phyloP scores from a whole-genome alignment of 2,113 vertebrate genomes.

The Sylvia atricapilla region DNA sequence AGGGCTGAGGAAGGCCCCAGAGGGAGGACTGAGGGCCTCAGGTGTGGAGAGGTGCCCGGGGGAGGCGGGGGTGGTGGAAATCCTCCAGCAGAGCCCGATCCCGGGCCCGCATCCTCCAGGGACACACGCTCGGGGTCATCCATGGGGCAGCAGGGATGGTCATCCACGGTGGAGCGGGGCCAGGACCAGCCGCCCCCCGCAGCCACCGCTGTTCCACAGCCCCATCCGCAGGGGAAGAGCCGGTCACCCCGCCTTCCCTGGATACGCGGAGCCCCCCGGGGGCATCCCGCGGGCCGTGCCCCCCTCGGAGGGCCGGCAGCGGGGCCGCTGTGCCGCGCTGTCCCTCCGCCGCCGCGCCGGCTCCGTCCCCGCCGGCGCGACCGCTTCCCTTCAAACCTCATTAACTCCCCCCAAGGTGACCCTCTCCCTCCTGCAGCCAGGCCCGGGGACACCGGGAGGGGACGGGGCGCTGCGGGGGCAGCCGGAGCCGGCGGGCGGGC shows the following conservation, averaged over 20 bases:
- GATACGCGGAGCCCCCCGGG: background rate
- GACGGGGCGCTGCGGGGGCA: background rate
- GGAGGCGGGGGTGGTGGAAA: background rate
- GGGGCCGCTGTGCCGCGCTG: accelerated
- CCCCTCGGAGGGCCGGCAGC: background rate
- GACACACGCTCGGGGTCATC: background rate
- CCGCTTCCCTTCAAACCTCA: constrained; percentile 56
- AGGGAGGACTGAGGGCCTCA: background rate
- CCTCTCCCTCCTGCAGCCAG: constrained; percentile 24
- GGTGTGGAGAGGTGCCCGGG: background rate
- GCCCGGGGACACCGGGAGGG: background rate
- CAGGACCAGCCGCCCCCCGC: background rate
- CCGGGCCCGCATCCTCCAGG: background rate
- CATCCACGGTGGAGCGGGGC: background rate
- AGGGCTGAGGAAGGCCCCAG: background rate
- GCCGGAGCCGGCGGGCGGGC: accelerated
- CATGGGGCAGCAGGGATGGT: background rate
- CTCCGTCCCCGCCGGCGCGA: background rate
- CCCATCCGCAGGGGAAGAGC: background rate
- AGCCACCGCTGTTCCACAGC: background rate
- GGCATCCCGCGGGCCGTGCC: background rate
- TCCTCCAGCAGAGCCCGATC: background rate
- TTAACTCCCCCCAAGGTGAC: constrained; percentile 68
- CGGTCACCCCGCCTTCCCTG: accelerated
- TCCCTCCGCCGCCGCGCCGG: background rate